Evolutionary conservation across 2,888 invertebrate genomes (phyloP).

Genomic region (Clusia tigrina): DNA sequence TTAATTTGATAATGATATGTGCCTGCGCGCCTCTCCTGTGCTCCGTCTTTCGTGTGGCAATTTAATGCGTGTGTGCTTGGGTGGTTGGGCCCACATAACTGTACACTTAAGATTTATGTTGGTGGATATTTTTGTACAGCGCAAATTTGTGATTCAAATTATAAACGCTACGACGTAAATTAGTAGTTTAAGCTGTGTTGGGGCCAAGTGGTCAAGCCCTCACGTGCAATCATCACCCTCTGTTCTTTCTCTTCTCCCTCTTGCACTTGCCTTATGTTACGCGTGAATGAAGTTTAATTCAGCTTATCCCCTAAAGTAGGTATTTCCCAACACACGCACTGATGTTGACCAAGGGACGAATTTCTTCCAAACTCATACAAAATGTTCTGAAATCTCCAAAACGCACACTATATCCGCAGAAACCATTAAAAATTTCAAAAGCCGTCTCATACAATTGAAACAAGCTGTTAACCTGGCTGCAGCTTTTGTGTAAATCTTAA

Average conservation of each 20-base stretch:
- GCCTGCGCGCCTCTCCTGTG: constrained; percentile 4
- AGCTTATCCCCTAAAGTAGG: no score
- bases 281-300: no score
- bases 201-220: background rate
- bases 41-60: background rate
- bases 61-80: background rate
- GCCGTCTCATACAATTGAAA: constrained; percentile 1
- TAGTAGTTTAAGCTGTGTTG: background rate
- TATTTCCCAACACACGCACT: background rate
- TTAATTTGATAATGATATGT: constrained; percentile 39
- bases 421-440: background rate
- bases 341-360: background rate
- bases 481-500: background rate
- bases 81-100: no score
- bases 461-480: constrained; percentile 10
- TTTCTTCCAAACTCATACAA: background rate
- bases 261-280: no score
- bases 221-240: no score
- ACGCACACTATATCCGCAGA: background rate
- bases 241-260: no score
- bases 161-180: background rate
- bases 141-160: background rate
- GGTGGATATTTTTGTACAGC: background rate
- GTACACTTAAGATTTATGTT: background rate
- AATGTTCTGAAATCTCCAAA: background rate